These are phyloP conservation scores for Archivesica marissinica DNA, from an alignment of 1,140 invertebrate species.

Conservation along the genomic window DNA sequence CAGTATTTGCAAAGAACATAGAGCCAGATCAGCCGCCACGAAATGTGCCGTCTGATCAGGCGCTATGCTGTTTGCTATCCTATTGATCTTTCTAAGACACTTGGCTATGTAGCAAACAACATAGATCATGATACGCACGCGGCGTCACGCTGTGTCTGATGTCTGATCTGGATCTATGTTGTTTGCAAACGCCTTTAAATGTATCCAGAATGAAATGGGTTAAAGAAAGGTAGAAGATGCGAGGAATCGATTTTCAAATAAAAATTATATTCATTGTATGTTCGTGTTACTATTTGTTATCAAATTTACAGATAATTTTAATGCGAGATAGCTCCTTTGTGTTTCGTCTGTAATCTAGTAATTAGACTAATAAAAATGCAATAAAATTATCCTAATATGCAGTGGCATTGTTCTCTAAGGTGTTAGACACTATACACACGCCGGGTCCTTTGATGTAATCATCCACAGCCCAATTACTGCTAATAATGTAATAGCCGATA, in stretches of 20 bases:
- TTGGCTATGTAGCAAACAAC: no score
- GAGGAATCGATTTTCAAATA: constrained; percentile 31
- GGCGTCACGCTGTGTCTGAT: no score
- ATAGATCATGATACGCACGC: no score
- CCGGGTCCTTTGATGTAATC: neutral
- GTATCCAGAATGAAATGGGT: no score
- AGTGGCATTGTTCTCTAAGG: constrained; percentile 23
- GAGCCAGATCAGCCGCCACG: no score
- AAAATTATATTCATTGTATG: constrained; percentile 29
- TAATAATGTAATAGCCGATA: constrained; percentile 14
- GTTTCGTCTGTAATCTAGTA: constrained; percentile 24
- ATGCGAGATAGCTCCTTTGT: constrained; percentile 35
- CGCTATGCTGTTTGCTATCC: no score
- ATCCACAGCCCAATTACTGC: neutral
- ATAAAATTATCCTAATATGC: constrained; percentile 37
- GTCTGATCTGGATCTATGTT: no score
- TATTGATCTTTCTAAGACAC: no score
- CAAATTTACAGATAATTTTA: constrained; percentile 31
- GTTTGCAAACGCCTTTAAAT: no score
- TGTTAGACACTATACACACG: constrained; percentile 8
- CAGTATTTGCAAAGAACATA: no score
- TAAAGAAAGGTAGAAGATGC: neutral
- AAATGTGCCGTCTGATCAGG: no score
- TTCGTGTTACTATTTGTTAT: constrained; percentile 35
- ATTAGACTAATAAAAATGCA: constrained; percentile 27